phyloP scores from a whole-genome alignment of 2,797 vertebrate species.

The Rhadinocentrus ornatus region DNA sequence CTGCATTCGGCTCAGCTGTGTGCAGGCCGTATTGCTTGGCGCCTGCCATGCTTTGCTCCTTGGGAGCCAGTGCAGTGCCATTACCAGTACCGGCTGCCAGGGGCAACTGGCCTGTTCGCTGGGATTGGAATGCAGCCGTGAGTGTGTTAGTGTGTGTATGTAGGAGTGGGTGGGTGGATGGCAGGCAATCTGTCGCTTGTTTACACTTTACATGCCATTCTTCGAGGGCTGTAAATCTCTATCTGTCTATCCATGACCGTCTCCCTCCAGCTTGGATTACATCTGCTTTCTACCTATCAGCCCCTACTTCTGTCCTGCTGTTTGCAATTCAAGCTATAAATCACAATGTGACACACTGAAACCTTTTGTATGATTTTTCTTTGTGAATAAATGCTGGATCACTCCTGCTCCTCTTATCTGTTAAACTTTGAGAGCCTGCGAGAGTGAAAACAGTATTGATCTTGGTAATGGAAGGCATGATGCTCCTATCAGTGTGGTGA shows the following conservation, averaged over 20 bases:
- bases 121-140: slow-evolving; percentile 62
- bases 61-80: slow-evolving; percentile 54
- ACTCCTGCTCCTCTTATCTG: slow-evolving; percentile 24
- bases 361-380: slow-evolving; percentile 10
- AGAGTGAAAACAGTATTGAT: slow-evolving; percentile 66
- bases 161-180: slow-evolving; percentile 46
- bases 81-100: slow-evolving; percentile 67
- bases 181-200: slow-evolving; percentile 77
- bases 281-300: slow-evolving; percentile 48
- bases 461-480: slow-evolving; percentile 56
- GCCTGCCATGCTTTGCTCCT: slow-evolving; percentile 35
- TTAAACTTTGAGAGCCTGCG: slow-evolving; percentile 39
- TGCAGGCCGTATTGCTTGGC: slow-evolving; percentile 44
- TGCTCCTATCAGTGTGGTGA: slow-evolving; percentile 47
- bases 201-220: slow-evolving; percentile 75
- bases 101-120: slow-evolving; percentile 60
- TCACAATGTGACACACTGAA: slow-evolving; percentile 16
- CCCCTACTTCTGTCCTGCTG: not conserved
- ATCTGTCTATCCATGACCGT: slow-evolving; percentile 53
- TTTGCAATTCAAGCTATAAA: slow-evolving; percentile 36
- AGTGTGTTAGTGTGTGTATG: slow-evolving; percentile 27
- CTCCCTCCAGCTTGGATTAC: slow-evolving; percentile 53
- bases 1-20: slow-evolving; percentile 26
- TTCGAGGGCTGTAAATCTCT: slow-evolving; percentile 68
- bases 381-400: slow-evolving; percentile 2